Conservation (phyloP, 2,113 vertebrate species). For the Archilochus colubris region DNA sequence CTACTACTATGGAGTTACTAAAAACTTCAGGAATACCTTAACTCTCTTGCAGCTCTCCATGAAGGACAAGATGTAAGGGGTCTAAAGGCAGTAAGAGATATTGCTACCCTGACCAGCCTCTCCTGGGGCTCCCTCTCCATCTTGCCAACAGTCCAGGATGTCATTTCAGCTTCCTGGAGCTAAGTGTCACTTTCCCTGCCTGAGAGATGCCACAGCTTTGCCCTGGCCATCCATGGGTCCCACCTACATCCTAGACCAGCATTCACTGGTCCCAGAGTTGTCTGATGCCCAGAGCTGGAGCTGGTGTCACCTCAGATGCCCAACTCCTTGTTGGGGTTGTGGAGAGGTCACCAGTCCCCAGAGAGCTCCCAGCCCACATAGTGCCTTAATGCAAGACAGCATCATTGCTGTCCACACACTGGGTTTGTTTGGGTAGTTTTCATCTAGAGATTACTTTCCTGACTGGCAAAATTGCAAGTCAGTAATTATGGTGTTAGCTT, state of each 20-base stretch:
- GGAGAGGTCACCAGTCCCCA: neutral
- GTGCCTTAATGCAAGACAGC: neutral
- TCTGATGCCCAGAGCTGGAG: accelerated
- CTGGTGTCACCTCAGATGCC: accelerated
- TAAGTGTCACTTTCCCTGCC: neutral
- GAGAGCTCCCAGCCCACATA: accelerated
- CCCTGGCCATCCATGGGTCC: too few relatives aligned
- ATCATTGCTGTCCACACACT: neutral
- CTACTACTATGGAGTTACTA: neutral
- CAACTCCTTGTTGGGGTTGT: neutral
- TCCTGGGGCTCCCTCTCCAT: accelerated
- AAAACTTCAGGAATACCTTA: neutral
- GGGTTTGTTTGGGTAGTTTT: neutral
- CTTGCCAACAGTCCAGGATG: neutral
- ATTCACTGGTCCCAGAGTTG: accelerated
- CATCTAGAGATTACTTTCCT: neutral
- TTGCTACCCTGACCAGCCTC: neutral
- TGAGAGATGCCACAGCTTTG: accelerated
- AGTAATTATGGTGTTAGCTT: neutral
- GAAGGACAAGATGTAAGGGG: neutral
- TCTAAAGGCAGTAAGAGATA: neutral
- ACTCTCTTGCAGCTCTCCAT: neutral
- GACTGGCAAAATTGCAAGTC: neutral
- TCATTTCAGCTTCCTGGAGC: neutral
- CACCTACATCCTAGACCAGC: too few relatives aligned